These are phyloP conservation scores for Nematostella vectensis DNA, from an alignment of 92 coral and sea anemone genomes.

Conservation along the genomic window DNA sequence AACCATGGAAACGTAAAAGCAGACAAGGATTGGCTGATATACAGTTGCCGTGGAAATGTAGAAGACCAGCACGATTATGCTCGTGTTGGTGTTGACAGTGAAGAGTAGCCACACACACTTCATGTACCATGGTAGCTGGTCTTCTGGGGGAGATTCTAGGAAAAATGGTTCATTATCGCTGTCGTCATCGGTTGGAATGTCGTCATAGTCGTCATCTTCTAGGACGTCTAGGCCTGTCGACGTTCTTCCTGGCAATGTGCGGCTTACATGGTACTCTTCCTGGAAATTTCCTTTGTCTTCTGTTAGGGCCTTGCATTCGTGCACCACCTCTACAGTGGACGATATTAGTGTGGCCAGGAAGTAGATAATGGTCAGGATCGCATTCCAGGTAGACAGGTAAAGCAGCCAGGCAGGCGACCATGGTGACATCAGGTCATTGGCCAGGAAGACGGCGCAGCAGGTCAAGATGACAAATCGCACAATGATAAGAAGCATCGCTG, in stretches of 20 bases:
- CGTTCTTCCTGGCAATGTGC: not conserved
- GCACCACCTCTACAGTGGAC: not conserved
- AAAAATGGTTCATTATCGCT: not conserved
- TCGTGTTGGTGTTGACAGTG: not conserved
- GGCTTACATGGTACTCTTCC: not conserved
- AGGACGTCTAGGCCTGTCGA: not conserved
- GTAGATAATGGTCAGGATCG: not conserved
- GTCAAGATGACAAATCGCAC: constrained; percentile 19
- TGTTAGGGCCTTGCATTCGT: not conserved
- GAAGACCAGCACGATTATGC: not conserved
- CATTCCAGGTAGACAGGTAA: constrained; percentile 5
- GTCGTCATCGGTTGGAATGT: not conserved
- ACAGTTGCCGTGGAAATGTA: not conserved
- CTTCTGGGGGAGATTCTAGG: not conserved
- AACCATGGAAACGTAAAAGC: not conserved
- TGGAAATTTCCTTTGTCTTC: not conserved
- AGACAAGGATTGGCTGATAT: not conserved
- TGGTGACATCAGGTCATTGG: not conserved
- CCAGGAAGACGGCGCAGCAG: constrained; percentile 12
- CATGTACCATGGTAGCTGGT: constrained; percentile 3
- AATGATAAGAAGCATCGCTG: constrained; percentile 10
- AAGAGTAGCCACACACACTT: not conserved
- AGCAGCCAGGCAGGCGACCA: not conserved
- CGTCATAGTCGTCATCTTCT: constrained; percentile 2
- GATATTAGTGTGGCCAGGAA: constrained; percentile 1